Conservation (phyloP, 2,888 invertebrate species). For the Gastrophysa polygoni region DNA sequence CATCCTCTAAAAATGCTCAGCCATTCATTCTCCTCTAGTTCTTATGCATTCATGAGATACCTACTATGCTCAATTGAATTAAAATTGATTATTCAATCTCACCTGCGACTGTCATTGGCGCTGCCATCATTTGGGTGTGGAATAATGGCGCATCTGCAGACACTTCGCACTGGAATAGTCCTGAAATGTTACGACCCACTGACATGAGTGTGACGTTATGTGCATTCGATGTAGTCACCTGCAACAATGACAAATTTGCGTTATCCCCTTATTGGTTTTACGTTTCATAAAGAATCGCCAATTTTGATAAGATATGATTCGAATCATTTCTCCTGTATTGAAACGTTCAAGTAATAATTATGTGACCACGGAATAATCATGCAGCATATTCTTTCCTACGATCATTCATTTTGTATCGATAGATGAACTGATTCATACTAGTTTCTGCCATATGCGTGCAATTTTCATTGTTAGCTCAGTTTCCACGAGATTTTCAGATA, state of each 20-base stretch:
- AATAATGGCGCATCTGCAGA: constrained; percentile 74
- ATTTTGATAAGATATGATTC: not conserved
- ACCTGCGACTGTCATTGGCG: constrained; percentile 73
- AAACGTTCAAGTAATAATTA: not conserved
- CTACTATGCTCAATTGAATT: no score
- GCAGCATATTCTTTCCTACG: no score
- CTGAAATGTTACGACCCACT: constrained; percentile 69
- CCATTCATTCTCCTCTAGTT: no score
- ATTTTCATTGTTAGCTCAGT: no score
- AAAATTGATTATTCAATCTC: constrained; percentile 45
- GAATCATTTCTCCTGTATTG: not conserved
- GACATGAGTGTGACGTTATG: constrained; percentile 72
- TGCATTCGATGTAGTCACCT: constrained; percentile 71
- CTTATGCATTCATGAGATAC: no score
- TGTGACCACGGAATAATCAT: no score
- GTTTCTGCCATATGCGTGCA: no score
- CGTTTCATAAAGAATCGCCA: not conserved
- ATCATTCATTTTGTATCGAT: no score
- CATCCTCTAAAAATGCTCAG: no score
- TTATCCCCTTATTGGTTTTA: no score
- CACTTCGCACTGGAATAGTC: constrained; percentile 75
- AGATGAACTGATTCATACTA: no score
- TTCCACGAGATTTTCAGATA: no score
- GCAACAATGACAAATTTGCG: constrained; percentile 50
- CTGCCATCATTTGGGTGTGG: constrained; percentile 69